These are phyloP conservation scores for Stratiomys singularior DNA, from an alignment of 2,888 invertebrate genomes.

Conservation along the genomic window DNA sequence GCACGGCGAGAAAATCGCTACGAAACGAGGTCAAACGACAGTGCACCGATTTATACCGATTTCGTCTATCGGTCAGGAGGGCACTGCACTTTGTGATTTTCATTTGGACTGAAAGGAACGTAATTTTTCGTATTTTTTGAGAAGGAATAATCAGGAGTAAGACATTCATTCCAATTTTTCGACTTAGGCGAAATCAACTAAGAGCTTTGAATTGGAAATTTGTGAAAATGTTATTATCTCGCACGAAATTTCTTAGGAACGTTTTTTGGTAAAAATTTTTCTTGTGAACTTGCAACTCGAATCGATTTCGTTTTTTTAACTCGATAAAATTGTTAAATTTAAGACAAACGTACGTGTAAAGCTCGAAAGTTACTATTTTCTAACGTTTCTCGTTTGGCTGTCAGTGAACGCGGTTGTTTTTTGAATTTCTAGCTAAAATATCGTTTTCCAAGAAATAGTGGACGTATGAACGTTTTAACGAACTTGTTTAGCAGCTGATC, in stretches of 20 bases:
- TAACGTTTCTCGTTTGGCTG: constrained; percentile 1
- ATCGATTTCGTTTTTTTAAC: constrained; percentile 17
- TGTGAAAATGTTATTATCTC: neutral
- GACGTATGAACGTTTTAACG: neutral
- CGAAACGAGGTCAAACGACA: constrained; percentile 58
- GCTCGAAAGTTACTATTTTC: constrained; percentile 33
- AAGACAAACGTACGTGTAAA: neutral
- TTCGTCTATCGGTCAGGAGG: constrained; percentile 60
- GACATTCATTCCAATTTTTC: neutral
- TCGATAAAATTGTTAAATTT: neutral
- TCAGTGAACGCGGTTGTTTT: neutral
- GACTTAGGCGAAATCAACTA: neutral
- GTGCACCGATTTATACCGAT: constrained; percentile 57
- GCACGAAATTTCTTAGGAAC: neutral
- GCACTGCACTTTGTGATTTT: constrained; percentile 61
- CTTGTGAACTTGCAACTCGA: neutral
- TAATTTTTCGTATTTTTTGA: constrained; percentile 49
- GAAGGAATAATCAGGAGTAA: constrained; percentile 3
- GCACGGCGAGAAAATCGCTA: constrained; percentile 31
- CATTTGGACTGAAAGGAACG: constrained; percentile 58
- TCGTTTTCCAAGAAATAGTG: neutral
- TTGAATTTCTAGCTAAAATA: constrained; percentile 10
- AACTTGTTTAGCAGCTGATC: neutral
- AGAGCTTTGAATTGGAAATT: neutral
- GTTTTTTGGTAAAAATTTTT: neutral